Conservation (phyloP, 2,113 vertebrate species). For the human (Homo sapiens) region GRCh38 chr5:130749501-130750000, state of each 20-base stretch:
- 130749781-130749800: not conserved
- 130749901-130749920: not conserved
- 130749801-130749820: not conserved
- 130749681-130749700: not conserved
- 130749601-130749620: fast-evolving
- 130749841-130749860: not conserved
- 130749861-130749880: not conserved
- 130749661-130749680: not conserved
- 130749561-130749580: too few species aligned
- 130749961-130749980: not conserved
- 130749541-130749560: too few species aligned
- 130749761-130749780: not conserved
- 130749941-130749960: not conserved
- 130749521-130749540: too few species aligned
- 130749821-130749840: not conserved
- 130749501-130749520: too few species aligned
- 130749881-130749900: not conserved
- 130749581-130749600: too few species aligned
- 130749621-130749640: not conserved
- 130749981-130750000: not conserved
- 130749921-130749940: not conserved
- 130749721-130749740: not conserved
- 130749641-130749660: not conserved
- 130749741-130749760: not conserved
- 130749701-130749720: not conserved